Conservation (phyloP, 1,140 invertebrate genomes). For the Bicyclus anynana region DNA sequence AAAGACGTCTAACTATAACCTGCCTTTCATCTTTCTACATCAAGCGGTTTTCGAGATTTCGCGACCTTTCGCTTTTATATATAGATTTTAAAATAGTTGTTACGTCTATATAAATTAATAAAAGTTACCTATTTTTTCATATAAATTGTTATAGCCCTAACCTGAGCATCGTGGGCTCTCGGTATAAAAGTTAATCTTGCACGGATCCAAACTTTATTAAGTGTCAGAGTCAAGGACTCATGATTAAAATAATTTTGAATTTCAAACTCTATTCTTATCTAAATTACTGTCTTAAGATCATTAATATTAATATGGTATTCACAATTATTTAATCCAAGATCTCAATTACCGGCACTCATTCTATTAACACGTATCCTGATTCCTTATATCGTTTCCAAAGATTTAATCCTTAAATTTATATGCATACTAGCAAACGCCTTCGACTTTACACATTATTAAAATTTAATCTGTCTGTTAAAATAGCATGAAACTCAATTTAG, state of each 20-base stretch:
- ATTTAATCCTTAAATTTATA: neutral
- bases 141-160: no score
- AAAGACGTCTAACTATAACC: no score
- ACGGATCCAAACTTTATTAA: conserved; percentile 34
- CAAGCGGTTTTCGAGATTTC: no score
- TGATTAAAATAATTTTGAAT: conserved; percentile 18
- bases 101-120: no score
- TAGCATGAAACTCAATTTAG: no score
- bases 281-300: neutral
- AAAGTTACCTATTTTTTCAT: no score
- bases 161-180: no score
- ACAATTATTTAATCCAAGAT: conserved; percentile 4
- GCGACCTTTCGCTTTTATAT: no score
- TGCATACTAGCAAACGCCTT: neutral
- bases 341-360: neutral
- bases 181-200: conserved; percentile 44
- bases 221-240: conserved; percentile 28
- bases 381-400: neutral
- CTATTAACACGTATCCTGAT: neutral
- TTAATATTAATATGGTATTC: neutral
- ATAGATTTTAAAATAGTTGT: no score
- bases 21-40: no score
- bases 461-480: neutral
- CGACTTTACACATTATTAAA: neutral
- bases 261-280: conserved; percentile 20